Evolutionary conservation across 2,113 vertebrate genomes (phyloP).

Genomic region (Megaceryle maxima): DNA sequence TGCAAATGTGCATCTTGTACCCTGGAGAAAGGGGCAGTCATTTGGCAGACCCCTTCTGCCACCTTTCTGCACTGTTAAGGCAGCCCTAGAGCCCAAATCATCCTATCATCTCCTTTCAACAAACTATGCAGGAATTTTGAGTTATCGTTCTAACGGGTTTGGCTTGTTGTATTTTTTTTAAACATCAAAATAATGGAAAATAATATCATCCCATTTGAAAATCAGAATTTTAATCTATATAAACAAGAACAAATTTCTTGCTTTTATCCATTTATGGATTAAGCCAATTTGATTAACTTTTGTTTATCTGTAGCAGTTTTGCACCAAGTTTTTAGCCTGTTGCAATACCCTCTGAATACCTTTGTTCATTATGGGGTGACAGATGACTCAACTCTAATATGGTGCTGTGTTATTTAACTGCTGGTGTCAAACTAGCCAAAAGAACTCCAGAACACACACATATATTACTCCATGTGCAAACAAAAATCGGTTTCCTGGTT

Average conservation of each 20-base stretch:
- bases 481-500: background rate
- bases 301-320: background rate
- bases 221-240: background rate
- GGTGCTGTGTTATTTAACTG: background rate
- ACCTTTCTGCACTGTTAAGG: background rate
- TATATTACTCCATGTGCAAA: background rate
- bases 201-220: background rate
- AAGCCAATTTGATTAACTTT: background rate
- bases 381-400: background rate
- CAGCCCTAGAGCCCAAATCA: background rate
- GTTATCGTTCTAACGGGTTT: background rate
- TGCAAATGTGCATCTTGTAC: rapidly evolving
- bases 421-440: background rate
- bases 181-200: background rate
- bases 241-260: background rate
- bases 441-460: background rate
- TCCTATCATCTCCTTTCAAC: background rate
- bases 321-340: background rate
- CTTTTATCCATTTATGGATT: background rate
- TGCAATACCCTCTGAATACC: background rate
- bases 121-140: background rate
- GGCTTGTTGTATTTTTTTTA: background rate
- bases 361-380: background rate
- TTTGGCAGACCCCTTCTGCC: background rate
- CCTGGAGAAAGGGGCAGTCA: background rate